Base-by-base conservation (phyloP, 2,888 invertebrate genomes). In the Morpho helenor region DNA sequence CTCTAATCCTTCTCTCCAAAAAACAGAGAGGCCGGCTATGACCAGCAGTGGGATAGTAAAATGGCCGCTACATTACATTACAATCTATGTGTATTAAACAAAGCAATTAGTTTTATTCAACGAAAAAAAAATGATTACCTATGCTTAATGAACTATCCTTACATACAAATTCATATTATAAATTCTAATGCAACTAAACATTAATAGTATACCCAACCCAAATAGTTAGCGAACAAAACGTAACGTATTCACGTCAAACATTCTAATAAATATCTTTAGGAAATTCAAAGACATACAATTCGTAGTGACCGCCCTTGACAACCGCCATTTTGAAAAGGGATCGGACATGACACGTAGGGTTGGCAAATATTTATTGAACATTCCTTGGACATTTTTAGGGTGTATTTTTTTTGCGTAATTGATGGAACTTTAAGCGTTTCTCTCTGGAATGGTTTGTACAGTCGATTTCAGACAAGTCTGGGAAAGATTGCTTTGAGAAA, bases 321-420 rank as follows among this genome's bases (percentile, higher is more conserved):
- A 75, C 57, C 70, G 77, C 79, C 84, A 82, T 85, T 87, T 82
- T 87, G 87, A 87, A 82, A 82, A 85, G 87, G 87, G 86, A 83
- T 81, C 75, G 85, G 87, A 85, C 87, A 81, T 79, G 80, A 79
- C 81, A 77, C 68, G 69, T 73, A 83, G 87, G 87, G 87, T 68
- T 87, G 74, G 72, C 82, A 76, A 81, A 79, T 79, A 80, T 83
- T 72, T 80, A 80, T 83, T 72, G 55, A 60, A 61, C 57, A 58
- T 60, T 54, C 54, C 43, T 52, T 49, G 74, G 72, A 66, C 61
- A 69, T 77, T 77, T 82, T 75, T 73, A 52, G 59, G 59, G 61
- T 64, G 60, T 63, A 55, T 56, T 59, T 52, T 60, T 65, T 66
- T 65, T 56, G 60, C 59, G 68, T 74, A 75, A 80, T 76, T 73